phyloP scores from a whole-genome alignment of 2,797 vertebrate species.

The Uromys caudimaculatus region DNA sequence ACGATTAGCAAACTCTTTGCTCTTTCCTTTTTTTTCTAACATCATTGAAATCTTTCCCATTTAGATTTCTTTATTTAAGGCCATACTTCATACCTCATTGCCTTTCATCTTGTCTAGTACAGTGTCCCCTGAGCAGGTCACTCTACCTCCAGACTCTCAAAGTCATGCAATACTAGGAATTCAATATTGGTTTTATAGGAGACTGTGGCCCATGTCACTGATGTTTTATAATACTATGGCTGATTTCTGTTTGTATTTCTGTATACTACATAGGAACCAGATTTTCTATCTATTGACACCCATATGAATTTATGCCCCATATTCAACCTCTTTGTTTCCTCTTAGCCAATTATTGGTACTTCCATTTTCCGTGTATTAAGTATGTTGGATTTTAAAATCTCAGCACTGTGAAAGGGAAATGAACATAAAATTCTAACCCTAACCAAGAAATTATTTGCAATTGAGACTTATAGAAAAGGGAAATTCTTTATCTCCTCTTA shows the following conservation, averaged over 20 bases:
- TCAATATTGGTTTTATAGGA: neutral
- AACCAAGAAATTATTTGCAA: neutral
- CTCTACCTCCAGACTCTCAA: neutral
- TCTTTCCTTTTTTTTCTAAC: neutral
- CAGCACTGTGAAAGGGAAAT: neutral
- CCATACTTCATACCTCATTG: neutral
- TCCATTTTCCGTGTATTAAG: neutral
- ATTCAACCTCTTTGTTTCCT: neutral
- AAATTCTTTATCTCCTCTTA: neutral
- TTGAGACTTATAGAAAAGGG: neutral
- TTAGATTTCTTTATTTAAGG: neutral
- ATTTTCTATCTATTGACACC: neutral
- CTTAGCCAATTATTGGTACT: neutral
- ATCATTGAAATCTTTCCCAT: neutral
- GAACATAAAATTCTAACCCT: neutral
- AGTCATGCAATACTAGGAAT: neutral
- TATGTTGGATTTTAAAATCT: neutral
- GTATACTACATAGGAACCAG: neutral
- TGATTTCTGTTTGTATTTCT: neutral
- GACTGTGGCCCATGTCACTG: fast-evolving
- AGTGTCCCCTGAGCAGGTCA: neutral
- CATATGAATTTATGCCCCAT: neutral
- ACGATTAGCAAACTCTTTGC: constrained; percentile 9
- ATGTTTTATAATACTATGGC: neutral
- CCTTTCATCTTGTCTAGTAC: neutral